Percentiles rank a stretch among this genome's conserved stretches.
phyloP scores from a whole-genome alignment of 2,797 vertebrate species.

The Myotis daubentonii region DNA sequence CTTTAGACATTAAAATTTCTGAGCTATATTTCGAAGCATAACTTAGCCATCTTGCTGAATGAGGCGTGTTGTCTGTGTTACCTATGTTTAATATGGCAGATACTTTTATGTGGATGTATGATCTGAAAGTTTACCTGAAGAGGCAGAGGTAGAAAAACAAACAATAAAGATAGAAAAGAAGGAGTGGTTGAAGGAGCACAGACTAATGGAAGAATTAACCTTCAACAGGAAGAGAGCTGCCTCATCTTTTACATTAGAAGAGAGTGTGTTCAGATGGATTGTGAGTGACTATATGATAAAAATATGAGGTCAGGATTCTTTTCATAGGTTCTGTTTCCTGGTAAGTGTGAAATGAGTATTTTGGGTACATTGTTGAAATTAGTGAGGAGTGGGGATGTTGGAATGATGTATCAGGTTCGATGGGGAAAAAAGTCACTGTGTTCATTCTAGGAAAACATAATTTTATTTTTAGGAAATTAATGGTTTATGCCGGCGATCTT shows the following conservation, averaged over 20 bases:
- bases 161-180: neutral
- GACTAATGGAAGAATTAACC: neutral
- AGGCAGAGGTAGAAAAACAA: neutral
- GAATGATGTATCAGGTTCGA: neutral
- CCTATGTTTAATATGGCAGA: neutral
- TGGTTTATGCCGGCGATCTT: neutral
- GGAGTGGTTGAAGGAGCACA: neutral
- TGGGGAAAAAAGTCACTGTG: neutral
- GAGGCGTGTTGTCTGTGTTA: neutral
- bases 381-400: neutral
- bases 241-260: neutral
- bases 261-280: neutral
- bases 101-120: neutral
- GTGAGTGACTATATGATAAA: neutral
- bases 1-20: neutral
- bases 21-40: neutral
- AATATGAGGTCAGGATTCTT: neutral
- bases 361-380: neutral
- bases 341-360: neutral
- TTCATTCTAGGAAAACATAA: neutral
- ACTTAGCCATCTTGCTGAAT: neutral
- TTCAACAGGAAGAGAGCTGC: neutral
- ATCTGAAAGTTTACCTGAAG: neutral
- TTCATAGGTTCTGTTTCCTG: neutral
- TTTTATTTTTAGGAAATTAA: slow-evolving; percentile 13